A percentile compares a stretch with the other conserved stretches of the same genome.
phyloP scores from a whole-genome alignment of 2,113 vertebrate genomes.

The Cavia aperea region DNA sequence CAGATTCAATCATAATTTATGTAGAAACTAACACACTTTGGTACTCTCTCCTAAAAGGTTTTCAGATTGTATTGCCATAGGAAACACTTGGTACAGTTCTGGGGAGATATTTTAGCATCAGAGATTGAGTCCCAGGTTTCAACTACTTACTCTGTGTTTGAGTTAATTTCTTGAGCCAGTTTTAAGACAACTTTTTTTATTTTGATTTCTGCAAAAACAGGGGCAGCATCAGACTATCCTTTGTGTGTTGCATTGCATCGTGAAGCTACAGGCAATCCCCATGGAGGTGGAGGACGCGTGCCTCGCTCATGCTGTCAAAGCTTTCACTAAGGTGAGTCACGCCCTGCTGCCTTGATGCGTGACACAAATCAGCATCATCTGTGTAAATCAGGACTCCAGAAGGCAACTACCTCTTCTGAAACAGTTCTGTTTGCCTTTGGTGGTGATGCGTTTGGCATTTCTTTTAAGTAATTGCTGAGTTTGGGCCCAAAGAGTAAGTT shows the following conservation, averaged over 20 bases:
- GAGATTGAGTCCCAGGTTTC: background rate
- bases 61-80: background rate
- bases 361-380: background rate
- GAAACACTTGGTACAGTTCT: background rate
- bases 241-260: slow-evolving; percentile 89
- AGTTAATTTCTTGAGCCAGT: slow-evolving; percentile 21
- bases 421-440: background rate
- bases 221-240: slow-evolving; percentile 88
- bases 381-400: background rate
- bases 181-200: slow-evolving; percentile 25
- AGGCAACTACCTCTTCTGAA: background rate
- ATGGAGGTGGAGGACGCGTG: slow-evolving; percentile 82
- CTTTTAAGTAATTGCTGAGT: background rate
- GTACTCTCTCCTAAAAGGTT: background rate
- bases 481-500: background rate
- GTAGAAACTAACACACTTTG: background rate
- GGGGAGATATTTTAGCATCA: background rate
- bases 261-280: slow-evolving; percentile 83
- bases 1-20: background rate
- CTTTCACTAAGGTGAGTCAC: slow-evolving; percentile 88
- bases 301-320: slow-evolving; percentile 84
- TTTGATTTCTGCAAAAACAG: slow-evolving; percentile 73
- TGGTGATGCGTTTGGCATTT: background rate
- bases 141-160: background rate
- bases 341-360: background rate